These are phyloP conservation scores for Lasioglossum zephyrum DNA, from an alignment of 2,888 invertebrate genomes.

Conservation along the genomic window DNA sequence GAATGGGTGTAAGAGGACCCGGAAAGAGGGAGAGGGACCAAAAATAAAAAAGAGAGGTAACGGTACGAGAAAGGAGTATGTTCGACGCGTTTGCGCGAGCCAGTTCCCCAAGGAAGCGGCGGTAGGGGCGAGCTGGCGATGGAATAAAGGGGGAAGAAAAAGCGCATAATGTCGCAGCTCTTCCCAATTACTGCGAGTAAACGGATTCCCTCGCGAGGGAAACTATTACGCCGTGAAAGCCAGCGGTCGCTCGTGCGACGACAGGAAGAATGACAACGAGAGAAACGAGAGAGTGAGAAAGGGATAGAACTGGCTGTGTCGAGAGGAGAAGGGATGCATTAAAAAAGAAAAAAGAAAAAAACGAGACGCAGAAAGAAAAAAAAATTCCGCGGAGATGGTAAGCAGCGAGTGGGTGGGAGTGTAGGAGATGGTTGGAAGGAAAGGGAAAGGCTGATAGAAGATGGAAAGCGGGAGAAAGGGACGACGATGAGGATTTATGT, in stretches of 20 bases:
- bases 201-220: constrained; percentile 65
- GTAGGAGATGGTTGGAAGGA: constrained; percentile 20
- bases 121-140: constrained; percentile 35
- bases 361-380: not conserved
- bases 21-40: not conserved
- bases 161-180: constrained; percentile 64
- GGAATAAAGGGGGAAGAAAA: constrained; percentile 55
- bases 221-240: constrained; percentile 71
- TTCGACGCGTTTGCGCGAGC: constrained; percentile 13
- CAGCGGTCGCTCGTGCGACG: constrained; percentile 56
- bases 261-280: constrained; percentile 43
- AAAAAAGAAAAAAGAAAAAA: constrained; percentile 1
- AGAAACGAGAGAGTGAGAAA: not conserved
- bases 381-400: not conserved
- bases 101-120: constrained; percentile 40
- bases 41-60: too few species aligned
- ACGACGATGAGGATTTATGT: constrained; percentile 78
- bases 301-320: not conserved
- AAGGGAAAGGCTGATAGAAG: constrained; percentile 50
- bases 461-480: constrained; percentile 43
- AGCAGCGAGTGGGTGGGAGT: not conserved
- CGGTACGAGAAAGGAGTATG: not conserved
- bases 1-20: too few species aligned
- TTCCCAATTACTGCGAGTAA: constrained; percentile 69
- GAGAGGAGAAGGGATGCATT: not conserved